A percentile compares a stretch with the other conserved stretches of the same genome.
Evolutionary conservation across 2,113 vertebrate species (phyloP).

Genomic region (Alectura lathami): DNA sequence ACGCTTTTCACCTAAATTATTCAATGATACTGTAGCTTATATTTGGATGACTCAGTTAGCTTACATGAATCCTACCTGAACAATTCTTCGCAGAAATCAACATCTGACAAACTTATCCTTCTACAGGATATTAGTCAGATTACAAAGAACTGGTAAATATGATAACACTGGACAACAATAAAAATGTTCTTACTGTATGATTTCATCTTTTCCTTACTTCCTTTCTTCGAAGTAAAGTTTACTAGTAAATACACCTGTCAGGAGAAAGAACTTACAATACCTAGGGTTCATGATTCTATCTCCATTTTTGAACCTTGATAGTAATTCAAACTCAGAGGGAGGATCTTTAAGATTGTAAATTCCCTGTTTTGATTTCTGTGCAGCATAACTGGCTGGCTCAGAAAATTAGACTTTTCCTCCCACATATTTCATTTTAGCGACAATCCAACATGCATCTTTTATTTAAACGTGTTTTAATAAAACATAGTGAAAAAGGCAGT

Average conservation of each 20-base stretch:
- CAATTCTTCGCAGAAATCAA: not conserved
- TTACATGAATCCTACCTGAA: not conserved
- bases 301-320: not conserved
- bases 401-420: not conserved
- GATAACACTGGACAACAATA: slow-evolving; percentile 83
- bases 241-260: slow-evolving; percentile 78
- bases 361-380: not conserved
- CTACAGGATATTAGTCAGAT: slow-evolving; percentile 83
- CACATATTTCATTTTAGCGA: not conserved
- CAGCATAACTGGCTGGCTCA: not conserved
- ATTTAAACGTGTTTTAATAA: not conserved
- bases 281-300: not conserved
- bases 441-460: not conserved
- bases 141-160: slow-evolving; percentile 76
- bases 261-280: slow-evolving; percentile 73
- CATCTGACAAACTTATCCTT: slow-evolving; percentile 77
- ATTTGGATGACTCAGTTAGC: not conserved
- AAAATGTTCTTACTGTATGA: slow-evolving; percentile 81
- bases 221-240: slow-evolving; percentile 82
- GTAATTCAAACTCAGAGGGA: not conserved
- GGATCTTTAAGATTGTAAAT: not conserved
- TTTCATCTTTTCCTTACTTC: slow-evolving; percentile 78
- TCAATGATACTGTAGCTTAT: not conserved
- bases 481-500: not conserved
- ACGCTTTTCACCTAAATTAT: not conserved